phyloP scores from a whole-genome alignment of 2,797 vertebrate species.

The Rhinogobio ventralis region DNA sequence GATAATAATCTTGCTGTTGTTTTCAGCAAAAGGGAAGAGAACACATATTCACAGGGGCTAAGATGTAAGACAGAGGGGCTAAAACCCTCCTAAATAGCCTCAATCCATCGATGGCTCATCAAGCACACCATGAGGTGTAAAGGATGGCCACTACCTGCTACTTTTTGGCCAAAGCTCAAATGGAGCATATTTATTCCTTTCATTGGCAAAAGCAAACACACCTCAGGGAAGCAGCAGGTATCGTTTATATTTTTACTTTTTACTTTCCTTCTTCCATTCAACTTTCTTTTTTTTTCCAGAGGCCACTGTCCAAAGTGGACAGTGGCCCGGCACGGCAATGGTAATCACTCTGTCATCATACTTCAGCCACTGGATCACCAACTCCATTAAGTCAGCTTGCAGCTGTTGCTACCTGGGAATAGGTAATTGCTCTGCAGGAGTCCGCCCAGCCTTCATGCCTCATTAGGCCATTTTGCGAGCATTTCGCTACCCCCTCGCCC shows the following conservation, averaged over 20 bases:
- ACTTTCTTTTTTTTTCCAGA: background rate
- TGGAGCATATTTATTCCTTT: slow-evolving; percentile 9
- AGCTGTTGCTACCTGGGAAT: slow-evolving; percentile 61
- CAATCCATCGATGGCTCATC: background rate
- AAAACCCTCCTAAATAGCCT: slow-evolving; percentile 2
- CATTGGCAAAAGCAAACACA: slow-evolving; percentile 14
- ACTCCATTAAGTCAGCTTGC: slow-evolving; percentile 61
- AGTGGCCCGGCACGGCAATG: slow-evolving; percentile 23
- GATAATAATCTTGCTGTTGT: slow-evolving; percentile 4
- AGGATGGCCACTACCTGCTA: background rate
- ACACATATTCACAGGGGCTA: background rate
- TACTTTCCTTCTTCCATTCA: background rate
- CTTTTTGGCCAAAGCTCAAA: slow-evolving; percentile 4
- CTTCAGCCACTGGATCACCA: slow-evolving; percentile 61
- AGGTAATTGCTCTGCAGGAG: slow-evolving; percentile 67
- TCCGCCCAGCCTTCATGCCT: slow-evolving; percentile 61
- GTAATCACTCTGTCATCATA: slow-evolving; percentile 60
- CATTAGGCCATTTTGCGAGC: slow-evolving; percentile 60
- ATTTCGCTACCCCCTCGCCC: slow-evolving; percentile 32
- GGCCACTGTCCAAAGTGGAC: slow-evolving; percentile 32
- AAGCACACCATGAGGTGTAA: slow-evolving; percentile 25
- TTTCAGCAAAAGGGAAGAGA: background rate
- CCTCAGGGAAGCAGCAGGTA: slow-evolving; percentile 6
- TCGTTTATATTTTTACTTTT: slow-evolving; percentile 19
- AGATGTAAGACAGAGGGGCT: background rate